Conservation (phyloP, 2,888 invertebrate species). For the Andrena hattorfiana region DNA sequence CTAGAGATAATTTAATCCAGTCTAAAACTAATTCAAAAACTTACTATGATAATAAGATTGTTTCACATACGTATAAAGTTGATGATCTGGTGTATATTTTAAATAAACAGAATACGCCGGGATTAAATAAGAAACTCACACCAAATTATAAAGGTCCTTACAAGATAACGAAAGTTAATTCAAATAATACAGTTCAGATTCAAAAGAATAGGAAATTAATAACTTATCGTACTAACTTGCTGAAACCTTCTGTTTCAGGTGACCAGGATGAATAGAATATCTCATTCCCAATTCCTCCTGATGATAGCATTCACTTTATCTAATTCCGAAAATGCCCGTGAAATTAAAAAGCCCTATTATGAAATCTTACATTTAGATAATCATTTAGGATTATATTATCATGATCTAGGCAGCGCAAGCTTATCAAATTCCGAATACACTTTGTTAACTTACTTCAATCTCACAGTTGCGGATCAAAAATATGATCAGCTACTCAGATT, state of each 20-base stretch:
- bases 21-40: conserved; percentile 20
- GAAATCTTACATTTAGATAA: background rate
- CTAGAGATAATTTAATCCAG: conserved; percentile 20
- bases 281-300: background rate
- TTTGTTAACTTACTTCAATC: conserved; percentile 8
- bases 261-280: background rate
- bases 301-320: background rate
- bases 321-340: background rate
- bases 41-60: conserved; percentile 30
- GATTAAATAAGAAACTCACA: conserved; percentile 19
- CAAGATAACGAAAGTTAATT: conserved; percentile 26
- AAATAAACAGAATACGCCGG: conserved; percentile 15
- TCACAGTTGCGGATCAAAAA: background rate
- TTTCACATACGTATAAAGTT: background rate
- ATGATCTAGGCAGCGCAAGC: background rate
- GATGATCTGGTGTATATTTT: conserved; percentile 12
- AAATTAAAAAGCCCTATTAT: background rate
- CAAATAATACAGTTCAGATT: conserved; percentile 20
- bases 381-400: conserved; percentile 20
- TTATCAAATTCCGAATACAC: conserved; percentile 25
- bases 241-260: conserved; percentile 39
- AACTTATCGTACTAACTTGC: conserved; percentile 28
- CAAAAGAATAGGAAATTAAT: conserved; percentile 9
- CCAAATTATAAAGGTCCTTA: conserved; percentile 24
- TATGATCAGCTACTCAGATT: background rate